Conservation (phyloP, 37 sponge, comb jelly and placozoan species). For the Spongilla lacustris region DNA sequence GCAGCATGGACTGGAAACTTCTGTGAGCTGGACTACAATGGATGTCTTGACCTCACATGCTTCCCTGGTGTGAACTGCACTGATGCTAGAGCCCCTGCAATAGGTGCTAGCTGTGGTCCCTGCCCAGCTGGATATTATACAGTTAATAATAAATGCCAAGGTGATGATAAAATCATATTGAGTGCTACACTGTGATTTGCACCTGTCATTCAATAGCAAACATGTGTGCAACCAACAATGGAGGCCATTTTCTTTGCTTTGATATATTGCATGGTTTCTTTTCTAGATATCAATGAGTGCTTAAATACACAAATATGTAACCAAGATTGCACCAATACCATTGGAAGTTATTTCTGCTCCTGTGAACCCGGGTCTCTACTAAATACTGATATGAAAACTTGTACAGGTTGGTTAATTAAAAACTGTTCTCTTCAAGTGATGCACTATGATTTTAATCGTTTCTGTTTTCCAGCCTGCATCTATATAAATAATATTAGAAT, state of each 20-base stretch:
- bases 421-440: too few relatives aligned
- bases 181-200: not conserved
- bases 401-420: too few relatives aligned
- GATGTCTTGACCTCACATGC: slow-evolving; percentile 13
- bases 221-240: not conserved
- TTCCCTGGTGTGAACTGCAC: slow-evolving; percentile 4
- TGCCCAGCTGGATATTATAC: slow-evolving; percentile 10
- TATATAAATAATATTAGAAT: too few relatives aligned
- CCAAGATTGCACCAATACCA: too few relatives aligned
- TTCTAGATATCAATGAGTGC: not conserved
- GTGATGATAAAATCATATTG: not conserved
- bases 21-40: slow-evolving; percentile 16
- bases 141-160: slow-evolving; percentile 12
- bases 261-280: not conserved
- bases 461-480: too few relatives aligned
- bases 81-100: slow-evolving; percentile 22
- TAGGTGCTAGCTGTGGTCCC: slow-evolving; percentile 19
- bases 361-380: too few relatives aligned
- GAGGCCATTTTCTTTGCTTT: not conserved
- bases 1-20: slow-evolving; percentile 16
- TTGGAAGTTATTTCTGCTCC: too few relatives aligned
- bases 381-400: too few relatives aligned
- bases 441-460: too few relatives aligned
- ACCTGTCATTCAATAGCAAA: not conserved
- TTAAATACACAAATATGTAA: too few relatives aligned